Evolutionary conservation across 2,888 invertebrate genomes (phyloP), one percentile per base, ranked within the genome.

Genomic region (Hyalella azteca): DNA sequence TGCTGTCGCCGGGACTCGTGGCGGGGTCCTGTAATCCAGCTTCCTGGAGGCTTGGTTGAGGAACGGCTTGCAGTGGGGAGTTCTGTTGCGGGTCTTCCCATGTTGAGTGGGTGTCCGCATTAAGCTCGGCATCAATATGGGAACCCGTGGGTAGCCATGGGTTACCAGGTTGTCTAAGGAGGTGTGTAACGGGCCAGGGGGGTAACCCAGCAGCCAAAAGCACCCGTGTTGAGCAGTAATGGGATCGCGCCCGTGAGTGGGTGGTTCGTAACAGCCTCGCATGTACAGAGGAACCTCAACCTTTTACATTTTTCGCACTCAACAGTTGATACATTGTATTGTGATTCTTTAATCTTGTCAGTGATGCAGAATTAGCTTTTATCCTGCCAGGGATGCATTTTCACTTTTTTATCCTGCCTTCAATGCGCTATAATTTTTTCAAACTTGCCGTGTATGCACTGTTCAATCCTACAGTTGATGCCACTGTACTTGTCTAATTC

Each of bases 131-230:
- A 94, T 96, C 94, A 93, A 96, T 94, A 96, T 96, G 96, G 95
- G 91, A 90, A 90, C 90, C 91, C 91, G 89, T 92, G 93, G 92
- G 95, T 95, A 96, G 92, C 93, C 91, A 88, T 88, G 90, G 91
- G 90, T 88, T 89, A 90, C 93, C 94, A 94, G 94, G 96, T 97
- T 94, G 91, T 91, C 92, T 94, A 95, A 96, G 92, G 96, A 95
- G 95, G 93, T 94, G 94, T 93, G 96, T 90, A 96, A 91, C 94
- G 96, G 96, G 95, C 95, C 95, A 96, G 96, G 93, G 94, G 94
- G 95, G 96, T 93, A 95, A 96, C 95, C 93, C 94, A 96, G 96
- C 96, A 97, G 95, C 95, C 95, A 96, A 96, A 95, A 97, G 95
- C 94, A 94, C 92, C 95, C 95, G 95, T 94, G 95, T 95, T 92